Evolutionary conservation across 2,797 vertebrate species (phyloP).

Genomic region (Pteropus rufus): DNA sequence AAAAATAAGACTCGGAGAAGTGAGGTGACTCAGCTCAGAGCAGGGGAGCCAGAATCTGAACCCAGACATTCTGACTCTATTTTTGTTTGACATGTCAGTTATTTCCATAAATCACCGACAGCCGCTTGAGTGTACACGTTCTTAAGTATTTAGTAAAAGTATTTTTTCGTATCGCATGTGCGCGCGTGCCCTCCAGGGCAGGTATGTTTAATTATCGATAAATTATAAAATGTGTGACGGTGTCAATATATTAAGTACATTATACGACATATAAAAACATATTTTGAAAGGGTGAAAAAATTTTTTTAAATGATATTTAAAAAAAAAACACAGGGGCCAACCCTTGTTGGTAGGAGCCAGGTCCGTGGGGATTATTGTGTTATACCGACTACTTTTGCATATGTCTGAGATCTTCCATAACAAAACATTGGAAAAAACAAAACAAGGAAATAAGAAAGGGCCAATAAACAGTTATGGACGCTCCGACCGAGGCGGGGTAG

Average conservation of each 20-base stretch:
- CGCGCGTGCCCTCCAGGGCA: not conserved
- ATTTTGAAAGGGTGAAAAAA: constrained; percentile 13
- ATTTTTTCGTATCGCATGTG: not conserved
- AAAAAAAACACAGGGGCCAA: not conserved
- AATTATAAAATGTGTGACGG: not conserved
- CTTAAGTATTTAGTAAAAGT: not conserved
- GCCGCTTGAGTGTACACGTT: not conserved
- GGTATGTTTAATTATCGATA: not conserved
- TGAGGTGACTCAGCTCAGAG: not conserved
- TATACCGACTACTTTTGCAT: not conserved
- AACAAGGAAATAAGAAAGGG: not conserved
- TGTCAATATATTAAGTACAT: not conserved
- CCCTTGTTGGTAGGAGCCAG: not conserved
- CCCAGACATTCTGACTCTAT: not conserved
- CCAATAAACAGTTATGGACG: not conserved
- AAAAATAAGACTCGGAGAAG: not conserved
- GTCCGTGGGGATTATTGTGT: not conserved
- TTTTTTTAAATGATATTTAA: not conserved
- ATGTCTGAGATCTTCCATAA: not conserved
- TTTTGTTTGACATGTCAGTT: not conserved
- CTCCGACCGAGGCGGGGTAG: not conserved
- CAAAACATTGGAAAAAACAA: not conserved
- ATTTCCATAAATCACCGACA: not conserved
- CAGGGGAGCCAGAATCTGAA: not conserved
- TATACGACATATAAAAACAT: not conserved